Evolutionary conservation across 2,797 vertebrate species (phyloP).

Genomic region (Urocyon cinereoargenteus): DNA sequence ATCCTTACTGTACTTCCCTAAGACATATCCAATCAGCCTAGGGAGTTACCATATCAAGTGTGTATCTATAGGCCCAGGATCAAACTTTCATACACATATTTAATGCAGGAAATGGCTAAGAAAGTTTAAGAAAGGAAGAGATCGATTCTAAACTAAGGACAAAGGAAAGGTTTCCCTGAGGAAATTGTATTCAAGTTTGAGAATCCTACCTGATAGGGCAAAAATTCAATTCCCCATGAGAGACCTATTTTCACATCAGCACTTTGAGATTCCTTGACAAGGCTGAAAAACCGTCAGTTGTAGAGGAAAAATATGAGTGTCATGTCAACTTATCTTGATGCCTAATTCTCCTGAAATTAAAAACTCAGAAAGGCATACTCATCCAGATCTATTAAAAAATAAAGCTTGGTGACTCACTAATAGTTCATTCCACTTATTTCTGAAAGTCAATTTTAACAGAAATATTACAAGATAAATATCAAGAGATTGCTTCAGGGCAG

Average conservation of each 20-base stretch:
- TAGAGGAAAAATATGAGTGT: neutral
- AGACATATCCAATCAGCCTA: neutral
- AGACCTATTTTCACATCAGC: neutral
- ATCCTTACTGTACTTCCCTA: neutral
- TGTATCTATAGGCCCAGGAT: neutral
- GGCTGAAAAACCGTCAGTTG: neutral
- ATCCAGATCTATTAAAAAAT: constrained; percentile 37
- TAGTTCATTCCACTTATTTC: constrained; percentile 20
- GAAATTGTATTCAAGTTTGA: neutral
- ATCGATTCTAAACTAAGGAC: neutral
- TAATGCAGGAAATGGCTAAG: neutral
- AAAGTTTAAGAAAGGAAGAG: neutral
- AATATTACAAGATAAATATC: constrained; percentile 69
- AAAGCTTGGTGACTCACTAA: constrained; percentile 33
- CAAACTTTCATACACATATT: neutral
- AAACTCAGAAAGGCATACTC: neutral
- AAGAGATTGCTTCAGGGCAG: constrained; percentile 50
- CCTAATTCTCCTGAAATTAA: constrained; percentile 62
- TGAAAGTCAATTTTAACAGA: constrained; percentile 49
- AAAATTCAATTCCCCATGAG: neutral
- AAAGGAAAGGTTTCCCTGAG: neutral
- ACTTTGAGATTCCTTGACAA: neutral
- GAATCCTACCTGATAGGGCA: neutral
- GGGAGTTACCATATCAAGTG: neutral
- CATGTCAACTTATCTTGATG: constrained; percentile 27